Conservation (phyloP, 1,140 invertebrate species). For the Venturia canescens region DNA sequence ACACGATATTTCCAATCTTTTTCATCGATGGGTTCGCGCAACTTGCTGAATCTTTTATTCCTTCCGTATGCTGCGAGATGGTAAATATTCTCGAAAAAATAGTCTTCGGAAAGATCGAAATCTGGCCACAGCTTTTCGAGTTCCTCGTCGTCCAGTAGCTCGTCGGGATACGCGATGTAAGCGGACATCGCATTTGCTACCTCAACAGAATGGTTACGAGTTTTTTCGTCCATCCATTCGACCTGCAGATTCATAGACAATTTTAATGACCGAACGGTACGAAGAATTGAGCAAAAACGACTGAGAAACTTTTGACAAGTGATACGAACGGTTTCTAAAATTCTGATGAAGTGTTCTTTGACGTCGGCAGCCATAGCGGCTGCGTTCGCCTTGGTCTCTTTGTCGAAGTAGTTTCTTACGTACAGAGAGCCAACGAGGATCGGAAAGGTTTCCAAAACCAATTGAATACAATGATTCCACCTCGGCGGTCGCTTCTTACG, state of each 20-base stretch:
- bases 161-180: slow-evolving; percentile 90
- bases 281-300: too few relatives aligned
- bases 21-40: slow-evolving; percentile 89
- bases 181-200: slow-evolving; percentile 86
- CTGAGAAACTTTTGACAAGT: too few relatives aligned
- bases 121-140: slow-evolving; percentile 87
- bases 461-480: slow-evolving; percentile 91
- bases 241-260: too few relatives aligned
- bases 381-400: slow-evolving; percentile 77
- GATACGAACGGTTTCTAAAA: too few relatives aligned
- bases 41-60: slow-evolving; percentile 86
- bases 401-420: slow-evolving; percentile 78
- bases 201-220: slow-evolving; percentile 83
- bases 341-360: slow-evolving; percentile 77
- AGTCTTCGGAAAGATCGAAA: slow-evolving; percentile 82
- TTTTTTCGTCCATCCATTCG: slow-evolving; percentile 93
- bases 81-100: slow-evolving; percentile 86
- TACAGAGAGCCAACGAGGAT: slow-evolving; percentile 82
- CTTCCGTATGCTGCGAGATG: slow-evolving; percentile 85
- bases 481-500: slow-evolving; percentile 85
- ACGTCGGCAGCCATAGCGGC: slow-evolving; percentile 83
- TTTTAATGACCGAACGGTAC: too few relatives aligned
- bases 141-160: slow-evolving; percentile 86
- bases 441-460: slow-evolving; percentile 84
- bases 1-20: slow-evolving; percentile 89